Evolutionary conservation across 2,113 vertebrate genomes (phyloP).

Genomic region (Neolamprologus sp.): DNA sequence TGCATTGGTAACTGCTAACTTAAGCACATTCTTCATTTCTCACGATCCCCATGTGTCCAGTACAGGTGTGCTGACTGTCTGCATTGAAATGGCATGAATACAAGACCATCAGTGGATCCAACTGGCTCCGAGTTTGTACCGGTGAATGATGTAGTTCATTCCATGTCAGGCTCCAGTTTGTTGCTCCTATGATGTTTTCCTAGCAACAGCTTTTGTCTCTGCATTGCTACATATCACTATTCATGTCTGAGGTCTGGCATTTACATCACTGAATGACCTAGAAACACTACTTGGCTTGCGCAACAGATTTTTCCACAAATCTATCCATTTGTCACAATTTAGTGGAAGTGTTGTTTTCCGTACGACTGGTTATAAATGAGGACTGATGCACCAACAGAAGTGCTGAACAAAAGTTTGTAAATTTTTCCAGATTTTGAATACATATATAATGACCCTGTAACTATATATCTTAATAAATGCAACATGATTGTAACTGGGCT

Average conservation of each 20-base stretch:
- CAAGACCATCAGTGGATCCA: background rate
- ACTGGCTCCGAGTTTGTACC: slow-evolving; percentile 10
- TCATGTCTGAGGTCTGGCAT: slow-evolving; percentile 27
- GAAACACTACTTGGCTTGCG: background rate
- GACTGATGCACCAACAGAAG: background rate
- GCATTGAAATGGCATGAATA: background rate
- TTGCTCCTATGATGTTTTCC: slow-evolving; percentile 5
- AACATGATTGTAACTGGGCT: background rate
- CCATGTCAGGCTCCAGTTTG: background rate
- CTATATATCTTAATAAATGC: background rate
- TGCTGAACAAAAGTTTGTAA: background rate
- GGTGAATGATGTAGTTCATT: slow-evolving; percentile 28
- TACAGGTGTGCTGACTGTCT: slow-evolving; percentile 11
- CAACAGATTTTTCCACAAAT: background rate
- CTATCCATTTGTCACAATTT: background rate
- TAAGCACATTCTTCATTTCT: background rate
- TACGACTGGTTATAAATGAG: background rate
- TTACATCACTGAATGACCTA: slow-evolving; percentile 12
- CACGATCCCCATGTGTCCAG: slow-evolving; percentile 16
- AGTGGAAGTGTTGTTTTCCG: background rate
- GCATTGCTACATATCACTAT: background rate
- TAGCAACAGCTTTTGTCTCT: slow-evolving; percentile 46
- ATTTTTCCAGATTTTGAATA: background rate
- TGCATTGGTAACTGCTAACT: background rate
- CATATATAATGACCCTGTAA: background rate